Evolutionary conservation across 2,797 vertebrate genomes (phyloP).

Genomic region (Dromococcyx pavoninus): DNA sequence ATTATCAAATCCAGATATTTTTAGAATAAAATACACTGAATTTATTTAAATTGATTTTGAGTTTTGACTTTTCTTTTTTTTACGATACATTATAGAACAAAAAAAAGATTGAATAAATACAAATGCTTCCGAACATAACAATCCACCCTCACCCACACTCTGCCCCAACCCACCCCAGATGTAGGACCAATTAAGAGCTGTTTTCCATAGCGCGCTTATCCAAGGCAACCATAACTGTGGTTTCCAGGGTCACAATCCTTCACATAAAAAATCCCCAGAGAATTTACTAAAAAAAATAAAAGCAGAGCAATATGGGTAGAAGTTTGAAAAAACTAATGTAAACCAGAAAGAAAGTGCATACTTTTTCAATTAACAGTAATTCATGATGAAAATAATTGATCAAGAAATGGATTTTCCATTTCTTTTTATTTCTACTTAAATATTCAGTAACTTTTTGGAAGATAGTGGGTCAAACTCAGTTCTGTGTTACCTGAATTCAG

Average conservation of each 20-base stretch:
- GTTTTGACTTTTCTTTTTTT: not conserved
- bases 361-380: not conserved
- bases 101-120: not conserved
- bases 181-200: not conserved
- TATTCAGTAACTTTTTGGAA: not conserved
- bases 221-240: not conserved
- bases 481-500: not conserved
- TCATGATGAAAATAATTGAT: not conserved
- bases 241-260: not conserved
- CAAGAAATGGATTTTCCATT: not conserved
- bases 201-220: not conserved
- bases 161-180: not conserved
- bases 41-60: not conserved
- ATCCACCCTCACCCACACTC: no score
- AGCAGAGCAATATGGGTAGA: not conserved
- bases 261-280: not conserved
- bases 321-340: not conserved
- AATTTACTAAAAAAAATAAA: not conserved
- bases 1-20: not conserved
- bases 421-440: not conserved
- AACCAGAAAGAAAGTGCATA: not conserved
- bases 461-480: not conserved
- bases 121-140: not conserved
- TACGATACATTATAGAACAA: not conserved
- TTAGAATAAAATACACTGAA: not conserved